Conservation (phyloP, 2,113 vertebrate species). For the Balaenoptera acutorostrata region DNA sequence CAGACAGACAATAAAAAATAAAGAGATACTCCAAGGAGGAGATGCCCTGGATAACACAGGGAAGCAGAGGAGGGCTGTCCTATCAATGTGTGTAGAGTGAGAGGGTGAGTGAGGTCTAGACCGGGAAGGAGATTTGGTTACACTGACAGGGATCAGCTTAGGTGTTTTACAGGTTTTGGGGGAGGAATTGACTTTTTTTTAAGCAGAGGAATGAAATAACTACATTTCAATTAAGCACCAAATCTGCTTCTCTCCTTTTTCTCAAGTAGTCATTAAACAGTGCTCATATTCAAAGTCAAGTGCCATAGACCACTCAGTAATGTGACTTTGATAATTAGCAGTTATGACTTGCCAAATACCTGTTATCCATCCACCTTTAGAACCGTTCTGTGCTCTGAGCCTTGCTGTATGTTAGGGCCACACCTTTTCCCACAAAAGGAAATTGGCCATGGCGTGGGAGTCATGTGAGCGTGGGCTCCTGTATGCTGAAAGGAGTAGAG, state of each 20-base stretch:
- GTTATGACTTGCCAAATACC: background rate
- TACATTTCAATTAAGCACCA: background rate
- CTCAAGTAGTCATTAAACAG: background rate
- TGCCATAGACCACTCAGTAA: background rate
- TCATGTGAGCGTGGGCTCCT: background rate
- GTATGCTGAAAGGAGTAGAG: background rate
- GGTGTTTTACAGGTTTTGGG: background rate
- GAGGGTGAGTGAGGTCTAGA: background rate
- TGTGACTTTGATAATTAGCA: background rate
- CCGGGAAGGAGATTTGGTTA: background rate
- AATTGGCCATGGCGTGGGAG: background rate
- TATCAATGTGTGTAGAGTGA: background rate
- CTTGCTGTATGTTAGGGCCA: background rate
- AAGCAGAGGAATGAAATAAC: background rate
- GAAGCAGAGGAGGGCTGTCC: background rate
- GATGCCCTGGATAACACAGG: fast-evolving
- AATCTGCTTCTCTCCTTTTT: background rate
- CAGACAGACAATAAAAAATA: background rate
- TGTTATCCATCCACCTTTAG: too few relatives aligned
- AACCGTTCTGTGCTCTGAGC: background rate
- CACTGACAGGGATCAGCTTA: background rate
- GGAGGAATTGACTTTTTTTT: background rate
- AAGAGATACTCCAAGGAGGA: background rate
- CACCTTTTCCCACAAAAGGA: background rate
- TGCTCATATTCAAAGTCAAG: conserved; percentile 7